Evolutionary conservation across 2,113 vertebrate genomes (phyloP), one percentile per base, ranked within the genome.

Genomic region (Crocuta crocuta): DNA sequence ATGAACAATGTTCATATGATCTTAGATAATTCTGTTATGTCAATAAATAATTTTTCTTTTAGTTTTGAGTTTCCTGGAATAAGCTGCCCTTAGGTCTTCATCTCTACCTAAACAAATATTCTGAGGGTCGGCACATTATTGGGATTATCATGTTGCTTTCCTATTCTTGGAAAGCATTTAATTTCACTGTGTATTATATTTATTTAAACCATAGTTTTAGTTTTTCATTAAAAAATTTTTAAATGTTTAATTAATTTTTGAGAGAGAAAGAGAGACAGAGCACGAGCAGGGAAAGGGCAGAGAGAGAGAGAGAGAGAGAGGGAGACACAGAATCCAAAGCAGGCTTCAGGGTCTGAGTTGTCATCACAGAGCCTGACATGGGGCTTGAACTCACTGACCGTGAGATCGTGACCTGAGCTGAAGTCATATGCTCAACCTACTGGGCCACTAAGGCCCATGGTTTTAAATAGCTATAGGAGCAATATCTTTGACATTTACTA

Each of bases 11-110:
- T 83, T 82, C 43, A 79, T 55, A 76, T 76, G 50, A 53, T 65
- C 45, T 78, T 74, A 93, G 45, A 87, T 89, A 92, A 94, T 78
- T 92, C 74, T 83, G 9, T 76, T 45, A 61, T 39, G 23, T 66
- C 10, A 55, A 65, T 45, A 91, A 94, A 28, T 58, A 92, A 10
- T 24, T 97, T 83, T 92, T 91, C 31, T 79, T 94, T 96, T 88
- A 81, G 50, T 0, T 80, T 91, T 94, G 39, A 17, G 23, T 76
- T 45, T 91, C 76, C 48, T 96, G 13, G 81, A 70, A 35, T 81
- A 84, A 97, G n/a, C 23, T 73, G 5, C 21, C 21, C 23, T 83
- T 74, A 35, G n/a, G 6, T 63, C 39, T 97, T 96, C 9, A 63
- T 71, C 50, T 94, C 43, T 43, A 33, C 8, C 45, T 81, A 81